Percentiles rank a stretch among this genome's conserved stretches.
Evolutionary conservation across 2,113 vertebrate genomes (phyloP).

Genomic region (Galemys pyrenaicus): DNA sequence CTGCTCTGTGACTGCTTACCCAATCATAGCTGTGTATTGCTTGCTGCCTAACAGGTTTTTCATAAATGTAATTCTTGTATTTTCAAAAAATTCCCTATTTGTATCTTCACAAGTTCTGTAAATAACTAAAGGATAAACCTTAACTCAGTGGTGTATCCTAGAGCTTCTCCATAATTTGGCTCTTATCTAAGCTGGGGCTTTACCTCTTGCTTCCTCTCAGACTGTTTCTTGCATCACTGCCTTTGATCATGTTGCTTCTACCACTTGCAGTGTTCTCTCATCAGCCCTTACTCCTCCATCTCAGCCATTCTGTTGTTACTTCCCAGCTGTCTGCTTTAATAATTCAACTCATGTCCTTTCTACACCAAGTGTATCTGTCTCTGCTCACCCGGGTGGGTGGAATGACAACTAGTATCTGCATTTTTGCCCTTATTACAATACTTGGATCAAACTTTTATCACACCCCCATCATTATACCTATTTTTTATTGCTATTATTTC

Average conservation of each 20-base stretch:
- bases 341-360: background rate
- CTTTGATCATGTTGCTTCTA: background rate
- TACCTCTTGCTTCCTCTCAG: background rate
- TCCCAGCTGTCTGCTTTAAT: background rate
- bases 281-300: background rate
- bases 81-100: background rate
- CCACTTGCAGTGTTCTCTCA: background rate
- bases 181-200: background rate
- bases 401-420: background rate
- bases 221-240: conserved; percentile 21
- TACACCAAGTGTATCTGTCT: background rate
- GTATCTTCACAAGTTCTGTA: conserved; percentile 11
- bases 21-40: background rate
- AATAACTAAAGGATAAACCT: background rate
- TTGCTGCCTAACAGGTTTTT: background rate
- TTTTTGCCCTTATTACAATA: background rate
- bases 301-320: background rate
- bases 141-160: background rate
- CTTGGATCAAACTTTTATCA: background rate
- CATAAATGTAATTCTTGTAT: background rate
- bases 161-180: background rate
- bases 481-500: background rate
- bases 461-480: accelerated
- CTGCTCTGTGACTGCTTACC: background rate
- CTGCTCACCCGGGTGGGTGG: accelerated